phyloP scores from a whole-genome alignment of 2,113 vertebrate species.

The Entelurus aequoreus region DNA sequence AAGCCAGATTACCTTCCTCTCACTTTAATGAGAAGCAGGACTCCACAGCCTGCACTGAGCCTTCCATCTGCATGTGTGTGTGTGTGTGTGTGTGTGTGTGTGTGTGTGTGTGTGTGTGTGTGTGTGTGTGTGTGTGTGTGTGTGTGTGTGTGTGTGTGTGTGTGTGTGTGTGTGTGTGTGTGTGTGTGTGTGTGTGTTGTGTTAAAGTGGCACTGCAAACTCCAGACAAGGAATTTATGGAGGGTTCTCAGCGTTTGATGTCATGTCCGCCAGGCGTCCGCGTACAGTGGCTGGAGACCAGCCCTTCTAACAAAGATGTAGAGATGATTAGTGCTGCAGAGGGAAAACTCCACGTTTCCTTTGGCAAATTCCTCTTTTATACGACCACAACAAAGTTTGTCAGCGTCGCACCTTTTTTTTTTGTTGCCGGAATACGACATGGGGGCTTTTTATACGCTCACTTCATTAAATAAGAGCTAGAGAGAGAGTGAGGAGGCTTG shows the following conservation, averaged over 20 bases:
- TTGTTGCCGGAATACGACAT: slow-evolving; percentile 57
- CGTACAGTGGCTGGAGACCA: slow-evolving; percentile 33
- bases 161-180: slow-evolving; percentile 50
- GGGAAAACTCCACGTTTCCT: slow-evolving; percentile 50
- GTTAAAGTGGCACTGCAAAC: slow-evolving; percentile 51
- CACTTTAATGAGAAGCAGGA: slow-evolving; percentile 75
- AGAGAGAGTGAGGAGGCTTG: neutral
- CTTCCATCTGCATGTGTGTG: slow-evolving; percentile 67
- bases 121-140: too few species aligned
- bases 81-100: too few species aligned
- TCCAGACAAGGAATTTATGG: slow-evolving; percentile 59
- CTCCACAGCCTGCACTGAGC: slow-evolving; percentile 74
- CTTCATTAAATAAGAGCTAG: slow-evolving; percentile 2
- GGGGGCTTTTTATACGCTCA: slow-evolving; percentile 36
- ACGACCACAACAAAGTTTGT: slow-evolving; percentile 62
- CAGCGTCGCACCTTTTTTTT: slow-evolving; percentile 60
- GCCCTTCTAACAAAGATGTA: slow-evolving; percentile 54
- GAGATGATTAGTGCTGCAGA: slow-evolving; percentile 42
- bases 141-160: slow-evolving; percentile 27
- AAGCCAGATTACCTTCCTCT: slow-evolving; percentile 67
- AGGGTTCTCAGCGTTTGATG: slow-evolving; percentile 54
- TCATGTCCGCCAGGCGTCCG: slow-evolving; percentile 28
- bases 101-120: too few species aligned
- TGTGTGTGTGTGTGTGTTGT: slow-evolving; percentile 40
- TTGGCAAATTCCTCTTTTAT: slow-evolving; percentile 42